Evolutionary conservation across 2,113 vertebrate species (phyloP), one percentile per base, ranked within the genome.

Genomic region (Glareola pratincola): DNA sequence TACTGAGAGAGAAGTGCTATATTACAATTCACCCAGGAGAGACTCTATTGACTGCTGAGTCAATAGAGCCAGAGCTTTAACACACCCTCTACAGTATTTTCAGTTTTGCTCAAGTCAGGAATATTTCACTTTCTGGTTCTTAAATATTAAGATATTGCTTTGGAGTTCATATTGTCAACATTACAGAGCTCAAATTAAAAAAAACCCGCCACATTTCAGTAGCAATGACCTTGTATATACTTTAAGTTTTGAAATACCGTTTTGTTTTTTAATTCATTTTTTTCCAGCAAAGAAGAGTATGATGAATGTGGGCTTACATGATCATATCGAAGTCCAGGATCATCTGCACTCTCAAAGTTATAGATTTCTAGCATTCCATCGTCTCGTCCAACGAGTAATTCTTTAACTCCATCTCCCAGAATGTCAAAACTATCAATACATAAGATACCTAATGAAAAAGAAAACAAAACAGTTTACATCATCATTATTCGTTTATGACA

Each of bases 371-470:
- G 98, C 5, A 98, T 97, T 48, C 99, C 99, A 81, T 99, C 99
- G 94, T 99, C 99, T 87, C 99, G 98, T 22, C 99, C 99, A 88
- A 99, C 97, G 16, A 99, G 98, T 41, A 99, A 88, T 88, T 99
- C 99, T 93, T 98, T 99, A 91, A 99, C 99, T 27, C 99, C 99
- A 67, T 99, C 99, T 90, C 99, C 99, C 92, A 99, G 57, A 77
- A 99, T 99, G 89, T 99, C 99, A 94, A 99, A 99, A 17, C 98
- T 98, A 95, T 99, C 99, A 57, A 99, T 96, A 94, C 99, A 99
- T 47, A 99, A 97, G 87, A 99, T 96, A 89, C 99, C 99, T 99
- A 91, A 37, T 10, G 43, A 87, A 94, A 96, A 82, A 83, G 45
- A 82, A 71, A 93, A 60, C 16, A 56, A 71, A 78, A 23, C 7